Conservation (phyloP, 2,113 vertebrate species). For the Mystacornis crossleyi region DNA sequence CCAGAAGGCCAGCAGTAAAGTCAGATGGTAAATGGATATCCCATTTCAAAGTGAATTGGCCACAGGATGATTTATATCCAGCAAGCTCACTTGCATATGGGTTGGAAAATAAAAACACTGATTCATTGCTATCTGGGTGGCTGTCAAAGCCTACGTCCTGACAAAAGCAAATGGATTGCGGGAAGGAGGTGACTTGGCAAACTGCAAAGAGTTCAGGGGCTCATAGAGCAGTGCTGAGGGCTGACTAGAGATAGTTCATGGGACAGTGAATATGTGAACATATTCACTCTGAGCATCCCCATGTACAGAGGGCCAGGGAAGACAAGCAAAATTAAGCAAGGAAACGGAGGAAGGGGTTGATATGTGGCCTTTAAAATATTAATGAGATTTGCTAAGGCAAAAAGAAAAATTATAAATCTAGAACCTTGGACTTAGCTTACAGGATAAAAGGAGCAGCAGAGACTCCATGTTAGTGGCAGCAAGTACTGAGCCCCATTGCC, state of each 20-base stretch:
- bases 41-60: conserved; percentile 62
- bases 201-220: neutral
- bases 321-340: neutral
- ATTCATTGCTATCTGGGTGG: conserved; percentile 69
- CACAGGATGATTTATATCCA: conserved; percentile 74
- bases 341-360: neutral
- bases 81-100: conserved; percentile 70
- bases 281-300: neutral
- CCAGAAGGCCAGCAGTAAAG: conserved; percentile 46
- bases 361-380: neutral
- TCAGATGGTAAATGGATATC: conserved; percentile 72
- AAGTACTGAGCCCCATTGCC: neutral
- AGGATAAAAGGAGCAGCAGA: neutral
- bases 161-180: conserved; percentile 19
- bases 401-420: neutral
- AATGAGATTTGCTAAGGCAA: neutral
- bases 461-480: neutral
- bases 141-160: conserved; percentile 31
- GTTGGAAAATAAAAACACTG: conserved; percentile 74
- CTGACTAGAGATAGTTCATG: neutral
- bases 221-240: neutral
- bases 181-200: conserved; percentile 25
- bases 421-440: neutral
- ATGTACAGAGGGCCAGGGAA: neutral
- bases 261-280: neutral